Percentiles rank a stretch among this genome's conserved stretches.
Evolutionary conservation across 2,888 invertebrate species (phyloP).

Genomic region (Litoditis marina): DNA sequence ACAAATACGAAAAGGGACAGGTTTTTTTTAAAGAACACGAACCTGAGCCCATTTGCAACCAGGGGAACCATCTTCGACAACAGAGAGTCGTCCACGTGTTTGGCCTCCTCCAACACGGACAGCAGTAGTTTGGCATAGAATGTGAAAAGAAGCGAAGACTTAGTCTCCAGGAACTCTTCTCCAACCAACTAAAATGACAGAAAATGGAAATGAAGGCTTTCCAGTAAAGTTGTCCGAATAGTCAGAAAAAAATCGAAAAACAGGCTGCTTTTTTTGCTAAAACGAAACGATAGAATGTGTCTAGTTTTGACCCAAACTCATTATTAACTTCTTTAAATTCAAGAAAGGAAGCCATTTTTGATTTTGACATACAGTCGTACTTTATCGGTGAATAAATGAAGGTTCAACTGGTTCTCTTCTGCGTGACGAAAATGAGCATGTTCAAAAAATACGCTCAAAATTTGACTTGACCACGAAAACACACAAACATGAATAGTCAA

Average conservation of each 20-base stretch:
- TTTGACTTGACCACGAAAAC: neutral
- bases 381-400: too few species aligned
- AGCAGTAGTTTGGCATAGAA: conserved; percentile 78
- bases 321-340: too few species aligned
- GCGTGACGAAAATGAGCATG: too few species aligned
- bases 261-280: neutral
- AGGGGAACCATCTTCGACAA: conserved; percentile 64
- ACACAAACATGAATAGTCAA: conserved; percentile 1
- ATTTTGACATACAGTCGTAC: too few species aligned
- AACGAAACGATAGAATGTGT: neutral
- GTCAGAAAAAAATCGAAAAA: too few species aligned
- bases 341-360: too few species aligned
- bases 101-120: conserved; percentile 71
- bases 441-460: too few species aligned
- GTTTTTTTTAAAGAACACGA: neutral
- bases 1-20: too few species aligned
- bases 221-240: too few species aligned
- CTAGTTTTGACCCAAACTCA: too few species aligned
- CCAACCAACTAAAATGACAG: conserved; percentile 28
- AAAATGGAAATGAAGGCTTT: neutral
- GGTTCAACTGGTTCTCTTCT: too few species aligned
- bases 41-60: conserved; percentile 52
- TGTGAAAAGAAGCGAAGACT: conserved; percentile 73
- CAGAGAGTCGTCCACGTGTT: conserved; percentile 69
- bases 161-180: conserved; percentile 30